phyloP scores from a whole-genome alignment of 1,140 invertebrate genomes.

The Drosophila sulfurigaster region DNA sequence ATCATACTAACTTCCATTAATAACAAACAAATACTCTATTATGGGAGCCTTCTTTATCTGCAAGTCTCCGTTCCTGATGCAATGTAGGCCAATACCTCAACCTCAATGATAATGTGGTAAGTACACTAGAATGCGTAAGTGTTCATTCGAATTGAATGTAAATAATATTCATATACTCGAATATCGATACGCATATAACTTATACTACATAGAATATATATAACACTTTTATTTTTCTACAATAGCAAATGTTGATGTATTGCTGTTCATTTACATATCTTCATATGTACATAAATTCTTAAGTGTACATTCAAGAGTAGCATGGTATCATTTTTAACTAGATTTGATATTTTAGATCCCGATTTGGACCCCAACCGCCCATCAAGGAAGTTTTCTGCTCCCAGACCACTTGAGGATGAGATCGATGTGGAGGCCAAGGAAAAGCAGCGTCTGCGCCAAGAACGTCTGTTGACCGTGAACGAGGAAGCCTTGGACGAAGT shows the following conservation, averaged over 20 bases:
- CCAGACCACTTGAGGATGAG: conserved; percentile 86
- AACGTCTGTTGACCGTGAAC: conserved; percentile 84
- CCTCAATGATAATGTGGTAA: conserved; percentile 46
- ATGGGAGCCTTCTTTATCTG: conserved; percentile 71
- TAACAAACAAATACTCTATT: conserved; percentile 51
- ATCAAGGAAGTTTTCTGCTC: conserved; percentile 88
- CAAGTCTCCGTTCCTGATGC: conserved; percentile 64
- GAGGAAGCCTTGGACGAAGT: conserved; percentile 85
- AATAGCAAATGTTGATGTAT: conserved; percentile 19
- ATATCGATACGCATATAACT: conserved; percentile 20
- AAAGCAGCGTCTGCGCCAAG: conserved; percentile 86
- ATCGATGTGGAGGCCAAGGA: conserved; percentile 85
- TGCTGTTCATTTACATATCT: conserved; percentile 6
- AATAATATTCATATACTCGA: conserved; percentile 28
- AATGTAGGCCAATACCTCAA: conserved; percentile 36
- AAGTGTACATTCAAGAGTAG: background rate
- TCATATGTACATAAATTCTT: conserved; percentile 14
- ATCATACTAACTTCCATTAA: conserved; percentile 20
- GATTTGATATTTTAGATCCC: conserved; percentile 66
- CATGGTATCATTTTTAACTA: conserved; percentile 31
- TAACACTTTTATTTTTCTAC: conserved; percentile 18
- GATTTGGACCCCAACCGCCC: conserved; percentile 88
- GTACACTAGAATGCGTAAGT: conserved; percentile 33
- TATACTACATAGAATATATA: conserved; percentile 12
- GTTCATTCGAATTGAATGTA: conserved; percentile 10